Evolutionary conservation across 2,797 vertebrate species (phyloP), one percentile per base, ranked within the genome.

Genomic region (Gallinago stenura): DNA sequence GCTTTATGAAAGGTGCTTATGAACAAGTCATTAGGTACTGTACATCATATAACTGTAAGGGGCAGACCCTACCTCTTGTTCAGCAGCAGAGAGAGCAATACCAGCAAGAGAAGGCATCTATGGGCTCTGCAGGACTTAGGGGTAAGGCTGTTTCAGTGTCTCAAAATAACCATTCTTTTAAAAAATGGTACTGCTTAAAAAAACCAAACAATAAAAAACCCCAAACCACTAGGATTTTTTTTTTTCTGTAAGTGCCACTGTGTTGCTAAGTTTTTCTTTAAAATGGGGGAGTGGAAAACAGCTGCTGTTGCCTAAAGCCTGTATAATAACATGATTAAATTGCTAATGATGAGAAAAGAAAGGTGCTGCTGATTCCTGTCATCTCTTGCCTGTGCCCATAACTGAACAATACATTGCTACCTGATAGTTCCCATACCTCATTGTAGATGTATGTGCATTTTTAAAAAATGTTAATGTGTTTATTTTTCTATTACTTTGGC

Each of bases 1-100:
- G 98, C 96, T 99, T 98, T 92, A 98, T 99, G 98, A 99, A 99
- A 95, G 99, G 99, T 35, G 99, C 99, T 25, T 99, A 99, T 51
- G 99, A 99, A 88, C 99, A 99, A 96, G 98, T 99, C 90, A 99
- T 99, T 83, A 98, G 98, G 20, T 99, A 98, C 96, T 99, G 99
- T 96, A 98, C 98, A 82, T 98, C 97, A 1, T 99, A 99, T 96
- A 98, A 98, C 97, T 99, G 98, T 98, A 98, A 99, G 95, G 99
- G 99, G 3, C 96, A 97, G 50, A 80, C 91, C 6, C 97, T 99
- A 56, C 96, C 98, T 6, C 98, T 99, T 43, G 98, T 46, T 90
- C 98, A 98, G 96, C 99, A 99, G 91, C 99, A 99, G 97, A 98
- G 98, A 97, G 99, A 99, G 93, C 98, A 99, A 6, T 99, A 99